These are phyloP conservation scores for Aptenodytes forsteri DNA, from an alignment of 2,113 vertebrate genomes.

Conservation along the genomic window DNA sequence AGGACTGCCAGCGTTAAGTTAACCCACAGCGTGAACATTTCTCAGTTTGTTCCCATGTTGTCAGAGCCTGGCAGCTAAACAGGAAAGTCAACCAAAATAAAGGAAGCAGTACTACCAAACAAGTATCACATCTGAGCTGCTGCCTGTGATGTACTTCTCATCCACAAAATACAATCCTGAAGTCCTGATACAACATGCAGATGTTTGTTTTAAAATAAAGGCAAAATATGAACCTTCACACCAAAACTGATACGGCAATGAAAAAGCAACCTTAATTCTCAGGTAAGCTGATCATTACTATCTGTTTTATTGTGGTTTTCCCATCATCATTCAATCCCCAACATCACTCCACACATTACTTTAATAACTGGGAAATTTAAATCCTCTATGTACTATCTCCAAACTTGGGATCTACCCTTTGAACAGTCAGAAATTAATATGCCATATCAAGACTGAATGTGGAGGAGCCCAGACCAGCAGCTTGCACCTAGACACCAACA, in stretches of 20 bases:
- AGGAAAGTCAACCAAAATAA: neutral
- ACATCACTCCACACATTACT: neutral
- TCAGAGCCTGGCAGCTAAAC: neutral
- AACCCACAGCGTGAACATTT: accelerated
- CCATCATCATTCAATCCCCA: neutral
- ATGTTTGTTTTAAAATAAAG: neutral
- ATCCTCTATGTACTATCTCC: neutral
- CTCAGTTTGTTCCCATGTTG: neutral
- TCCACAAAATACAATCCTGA: neutral
- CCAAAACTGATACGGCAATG: accelerated
- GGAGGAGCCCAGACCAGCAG: neutral
- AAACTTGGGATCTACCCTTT: neutral
- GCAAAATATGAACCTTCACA: neutral
- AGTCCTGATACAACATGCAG: neutral
- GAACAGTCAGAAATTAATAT: neutral
- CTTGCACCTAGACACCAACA: neutral
- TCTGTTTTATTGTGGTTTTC: neutral
- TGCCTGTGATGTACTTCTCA: neutral
- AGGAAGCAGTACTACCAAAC: neutral
- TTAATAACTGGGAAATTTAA: neutral
- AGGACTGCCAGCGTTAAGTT: neutral
- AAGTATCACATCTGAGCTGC: neutral
- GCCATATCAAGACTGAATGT: neutral
- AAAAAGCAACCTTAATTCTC: neutral
- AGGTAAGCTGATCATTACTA: neutral